A percentile compares a stretch with the other conserved stretches of the same genome.
phyloP scores from a whole-genome alignment of 2,797 vertebrate genomes.

The Coilia nasus region DNA sequence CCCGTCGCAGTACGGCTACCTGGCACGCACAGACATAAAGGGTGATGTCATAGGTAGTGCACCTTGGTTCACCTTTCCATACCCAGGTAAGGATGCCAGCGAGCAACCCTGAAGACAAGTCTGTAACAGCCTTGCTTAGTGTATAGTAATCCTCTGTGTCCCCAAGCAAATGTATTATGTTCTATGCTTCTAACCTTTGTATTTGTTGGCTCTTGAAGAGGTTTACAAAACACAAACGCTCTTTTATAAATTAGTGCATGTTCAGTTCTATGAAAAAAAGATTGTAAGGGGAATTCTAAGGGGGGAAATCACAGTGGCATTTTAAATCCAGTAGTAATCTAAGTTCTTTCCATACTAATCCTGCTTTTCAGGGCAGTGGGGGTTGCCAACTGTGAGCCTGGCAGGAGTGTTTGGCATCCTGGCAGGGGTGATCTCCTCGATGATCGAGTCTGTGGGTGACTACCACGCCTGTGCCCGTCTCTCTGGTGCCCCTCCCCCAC shows the following conservation, averaged over 20 bases:
- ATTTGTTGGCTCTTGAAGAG: neutral
- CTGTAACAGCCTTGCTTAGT: neutral
- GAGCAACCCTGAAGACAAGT: neutral
- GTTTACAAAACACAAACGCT: neutral
- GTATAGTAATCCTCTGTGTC: neutral
- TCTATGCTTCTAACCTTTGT: neutral
- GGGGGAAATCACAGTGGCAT: neutral
- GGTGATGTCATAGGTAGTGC: conserved; percentile 80
- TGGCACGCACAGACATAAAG: conserved; percentile 88
- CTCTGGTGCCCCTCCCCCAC: conserved; percentile 88
- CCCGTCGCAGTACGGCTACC: conserved; percentile 79
- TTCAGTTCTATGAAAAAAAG: too few species aligned
- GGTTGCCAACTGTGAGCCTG: conserved; percentile 87
- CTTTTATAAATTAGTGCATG: neutral
- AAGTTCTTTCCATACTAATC: neutral
- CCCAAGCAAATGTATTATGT: conserved; percentile 1
- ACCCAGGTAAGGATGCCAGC: conserved; percentile 80
- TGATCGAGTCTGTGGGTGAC: conserved; percentile 96
- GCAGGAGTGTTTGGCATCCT: conserved; percentile 93
- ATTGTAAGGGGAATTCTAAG: too few species aligned
- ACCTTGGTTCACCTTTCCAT: conserved; percentile 92
- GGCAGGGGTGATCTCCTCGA: conserved; percentile 92
- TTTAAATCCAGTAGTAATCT: neutral
- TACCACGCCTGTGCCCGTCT: conserved; percentile 94
- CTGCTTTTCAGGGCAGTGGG: conserved; percentile 88